Evolutionary conservation across 64 coral and sea anemone species (phyloP).

Genomic region (Montipora sp.): DNA sequence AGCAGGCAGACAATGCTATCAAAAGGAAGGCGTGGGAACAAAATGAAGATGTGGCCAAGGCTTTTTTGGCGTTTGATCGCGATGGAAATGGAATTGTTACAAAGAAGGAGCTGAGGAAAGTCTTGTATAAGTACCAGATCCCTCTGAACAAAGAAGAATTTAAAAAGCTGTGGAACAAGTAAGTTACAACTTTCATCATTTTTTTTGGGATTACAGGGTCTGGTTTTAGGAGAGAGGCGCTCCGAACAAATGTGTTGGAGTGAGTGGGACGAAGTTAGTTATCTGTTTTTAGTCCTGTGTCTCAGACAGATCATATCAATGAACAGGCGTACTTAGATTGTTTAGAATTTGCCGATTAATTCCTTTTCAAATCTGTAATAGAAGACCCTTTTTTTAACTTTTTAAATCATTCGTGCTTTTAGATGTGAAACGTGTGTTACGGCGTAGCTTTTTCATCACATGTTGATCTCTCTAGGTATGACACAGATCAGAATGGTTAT

Average conservation of each 20-base stretch:
- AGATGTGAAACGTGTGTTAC: neutral
- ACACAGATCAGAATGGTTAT: constrained; percentile 89
- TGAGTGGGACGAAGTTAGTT: too few relatives aligned
- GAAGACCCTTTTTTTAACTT: too few relatives aligned
- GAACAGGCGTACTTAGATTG: too few relatives aligned
- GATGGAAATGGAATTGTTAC: constrained; percentile 97
- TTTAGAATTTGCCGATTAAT: too few relatives aligned
- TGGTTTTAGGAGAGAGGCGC: too few relatives aligned
- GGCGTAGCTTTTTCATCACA: neutral
- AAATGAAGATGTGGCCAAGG: constrained; percentile 80
- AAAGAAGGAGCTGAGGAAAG: constrained; percentile 90
- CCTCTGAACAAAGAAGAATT: constrained; percentile 89
- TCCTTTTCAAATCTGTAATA: too few relatives aligned
- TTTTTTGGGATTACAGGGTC: too few relatives aligned
- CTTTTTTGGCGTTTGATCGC: constrained; percentile 88
- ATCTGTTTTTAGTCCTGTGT: too few relatives aligned
- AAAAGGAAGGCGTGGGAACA: constrained; percentile 86
- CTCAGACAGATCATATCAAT: too few relatives aligned
- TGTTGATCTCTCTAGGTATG: constrained; percentile 61
- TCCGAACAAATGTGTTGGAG: too few relatives aligned
- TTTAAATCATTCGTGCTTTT: too few relatives aligned
- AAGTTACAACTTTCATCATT: neutral
- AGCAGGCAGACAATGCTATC: constrained; percentile 83
- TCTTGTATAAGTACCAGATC: constrained; percentile 93
- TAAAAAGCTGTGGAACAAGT: constrained; percentile 94